Evolutionary conservation across 2,888 invertebrate genomes (phyloP).

Genomic region (Drosophila melanosoma): DNA sequence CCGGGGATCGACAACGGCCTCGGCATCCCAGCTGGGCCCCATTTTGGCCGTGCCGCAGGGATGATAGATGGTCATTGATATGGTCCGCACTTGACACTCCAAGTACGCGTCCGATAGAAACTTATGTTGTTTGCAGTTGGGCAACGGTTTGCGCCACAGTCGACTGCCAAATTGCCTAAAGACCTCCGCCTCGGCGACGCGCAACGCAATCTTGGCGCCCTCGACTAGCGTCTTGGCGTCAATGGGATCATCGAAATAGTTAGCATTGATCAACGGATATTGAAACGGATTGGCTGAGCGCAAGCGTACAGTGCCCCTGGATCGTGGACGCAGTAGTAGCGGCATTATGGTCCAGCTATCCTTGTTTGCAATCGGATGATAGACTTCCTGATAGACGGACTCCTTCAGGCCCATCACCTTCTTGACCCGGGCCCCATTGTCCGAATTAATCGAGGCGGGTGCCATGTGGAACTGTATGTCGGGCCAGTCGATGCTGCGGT

Average conservation of each 20-base stretch:
- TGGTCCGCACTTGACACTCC: conserved; percentile 94
- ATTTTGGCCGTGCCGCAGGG: conserved; percentile 95
- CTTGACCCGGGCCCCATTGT: conserved; percentile 90
- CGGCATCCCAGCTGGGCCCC: conserved; percentile 92
- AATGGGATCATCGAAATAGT: conserved; percentile 93
- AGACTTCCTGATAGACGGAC: conserved; percentile 91
- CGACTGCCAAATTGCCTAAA: conserved; percentile 93
- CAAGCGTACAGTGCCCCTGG: conserved; percentile 91
- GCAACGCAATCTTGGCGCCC: conserved; percentile 91
- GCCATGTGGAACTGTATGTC: conserved; percentile 97
- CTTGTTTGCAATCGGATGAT: conserved; percentile 91
- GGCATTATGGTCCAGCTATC: conserved; percentile 93
- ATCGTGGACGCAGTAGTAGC: conserved; percentile 91
- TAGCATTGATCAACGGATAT: conserved; percentile 95
- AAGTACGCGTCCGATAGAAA: conserved; percentile 93
- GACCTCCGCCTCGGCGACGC: conserved; percentile 90
- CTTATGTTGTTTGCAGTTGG: conserved; percentile 90
- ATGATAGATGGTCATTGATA: conserved; percentile 96
- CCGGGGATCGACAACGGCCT: conserved; percentile 93
- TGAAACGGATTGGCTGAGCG: conserved; percentile 93
- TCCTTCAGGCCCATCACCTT: conserved; percentile 93
- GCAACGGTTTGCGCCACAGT: conserved; percentile 90
- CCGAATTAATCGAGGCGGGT: conserved; percentile 93
- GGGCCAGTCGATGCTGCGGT: conserved; percentile 91
- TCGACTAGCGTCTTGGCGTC: conserved; percentile 93